Evolutionary conservation across 2,888 invertebrate genomes (phyloP).

Genomic region (Agonopterix subpropinquella): DNA sequence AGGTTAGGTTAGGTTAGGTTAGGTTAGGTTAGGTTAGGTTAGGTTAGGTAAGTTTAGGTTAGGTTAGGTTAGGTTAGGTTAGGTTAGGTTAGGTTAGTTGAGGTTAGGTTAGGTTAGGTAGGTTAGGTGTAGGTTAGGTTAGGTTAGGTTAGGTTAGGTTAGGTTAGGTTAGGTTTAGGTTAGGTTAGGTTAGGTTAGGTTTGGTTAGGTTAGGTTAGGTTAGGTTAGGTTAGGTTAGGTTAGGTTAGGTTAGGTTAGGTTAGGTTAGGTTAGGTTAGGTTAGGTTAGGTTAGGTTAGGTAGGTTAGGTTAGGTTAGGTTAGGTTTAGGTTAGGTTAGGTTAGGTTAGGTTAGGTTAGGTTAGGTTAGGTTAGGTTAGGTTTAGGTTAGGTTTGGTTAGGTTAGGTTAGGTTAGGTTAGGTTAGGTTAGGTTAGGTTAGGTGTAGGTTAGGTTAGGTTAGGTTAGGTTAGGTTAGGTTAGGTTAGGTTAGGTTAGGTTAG

Average conservation of each 20-base stretch:
- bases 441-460: conserved; percentile 12
- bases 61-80: conserved; percentile 11
- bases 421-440: conserved; percentile 11
- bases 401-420: conserved; percentile 13
- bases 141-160: conserved; percentile 11
- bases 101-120: conserved; percentile 9
- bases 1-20: conserved; percentile 10
- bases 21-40: conserved; percentile 11
- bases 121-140: conserved; percentile 9
- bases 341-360: conserved; percentile 7
- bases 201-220: too few relatives aligned
- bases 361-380: background rate
- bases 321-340: conserved; percentile 2
- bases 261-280: conserved; percentile 7
- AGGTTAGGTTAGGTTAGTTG: conserved; percentile 14
- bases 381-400: conserved; percentile 11
- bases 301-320: background rate
- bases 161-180: conserved; percentile 14
- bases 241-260: conserved; percentile 8
- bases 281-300: conserved; percentile 3
- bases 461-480: conserved; percentile 12
- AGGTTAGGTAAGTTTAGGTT: conserved; percentile 11
- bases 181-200: conserved; percentile 3
- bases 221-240: conserved; percentile 10
- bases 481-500: conserved; percentile 13